phyloP scores from a whole-genome alignment of 2,888 invertebrate species.

The Tridacna gigas region DNA sequence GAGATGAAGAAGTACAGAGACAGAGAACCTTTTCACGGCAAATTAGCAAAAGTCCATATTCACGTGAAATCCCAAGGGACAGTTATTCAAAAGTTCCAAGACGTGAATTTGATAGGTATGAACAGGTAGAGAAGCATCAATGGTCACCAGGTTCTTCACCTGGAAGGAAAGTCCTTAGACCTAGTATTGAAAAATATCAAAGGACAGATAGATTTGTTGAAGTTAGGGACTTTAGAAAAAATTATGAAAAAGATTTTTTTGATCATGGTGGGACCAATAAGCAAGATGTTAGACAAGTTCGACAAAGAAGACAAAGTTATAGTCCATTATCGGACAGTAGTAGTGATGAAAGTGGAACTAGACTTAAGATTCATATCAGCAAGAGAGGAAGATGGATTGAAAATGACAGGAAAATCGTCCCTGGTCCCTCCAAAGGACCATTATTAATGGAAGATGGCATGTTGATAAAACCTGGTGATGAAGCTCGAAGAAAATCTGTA shows the following conservation, averaged over 20 bases:
- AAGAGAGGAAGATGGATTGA: constrained; percentile 55
- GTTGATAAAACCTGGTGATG: not conserved
- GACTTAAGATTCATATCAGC: constrained; percentile 54
- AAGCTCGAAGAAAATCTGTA: not conserved
- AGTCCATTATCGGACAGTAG: constrained; percentile 45
- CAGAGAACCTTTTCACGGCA: constrained; percentile 4
- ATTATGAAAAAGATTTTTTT: not conserved
- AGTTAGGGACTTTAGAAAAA: not conserved
- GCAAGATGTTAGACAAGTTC: not conserved
- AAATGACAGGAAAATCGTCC: constrained; percentile 22
- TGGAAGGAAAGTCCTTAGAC: not conserved
- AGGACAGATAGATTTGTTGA: not conserved
- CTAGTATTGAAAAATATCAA: not conserved
- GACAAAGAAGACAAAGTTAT: constrained; percentile 10
- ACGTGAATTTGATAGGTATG: constrained; percentile 11
- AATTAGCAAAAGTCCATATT: not conserved
- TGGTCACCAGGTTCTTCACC: not conserved
- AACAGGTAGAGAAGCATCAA: not conserved
- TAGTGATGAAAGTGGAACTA: constrained; percentile 22
- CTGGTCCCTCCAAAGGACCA: constrained; percentile 8
- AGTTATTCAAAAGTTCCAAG: not conserved
- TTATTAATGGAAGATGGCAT: constrained; percentile 21
- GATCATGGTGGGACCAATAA: not conserved
- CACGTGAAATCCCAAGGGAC: not conserved
- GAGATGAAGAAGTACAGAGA: not conserved